Conservation (phyloP, 2,113 vertebrate genomes). For the Nanorana parkeri region DNA sequence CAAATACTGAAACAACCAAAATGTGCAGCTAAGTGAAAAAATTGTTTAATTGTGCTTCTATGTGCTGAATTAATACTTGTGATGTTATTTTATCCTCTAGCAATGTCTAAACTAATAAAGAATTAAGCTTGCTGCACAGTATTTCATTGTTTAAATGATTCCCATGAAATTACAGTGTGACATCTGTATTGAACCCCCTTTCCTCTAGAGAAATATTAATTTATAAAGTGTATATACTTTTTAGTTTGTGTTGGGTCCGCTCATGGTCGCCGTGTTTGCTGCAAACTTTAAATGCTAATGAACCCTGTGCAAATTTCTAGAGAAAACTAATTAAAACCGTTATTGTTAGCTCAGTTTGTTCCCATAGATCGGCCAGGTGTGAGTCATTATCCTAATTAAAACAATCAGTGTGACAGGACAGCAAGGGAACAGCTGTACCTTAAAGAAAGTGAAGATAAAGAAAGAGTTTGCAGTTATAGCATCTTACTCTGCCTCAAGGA, state of each 20-base stretch:
- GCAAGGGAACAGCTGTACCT: conserved; percentile 69
- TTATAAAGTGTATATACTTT: not conserved
- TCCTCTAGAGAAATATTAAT: no score
- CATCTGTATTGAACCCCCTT: no score
- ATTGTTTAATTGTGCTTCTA: no score
- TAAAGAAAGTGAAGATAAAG: not conserved
- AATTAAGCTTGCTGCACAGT: no score
- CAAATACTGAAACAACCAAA: no score
- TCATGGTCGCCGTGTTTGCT: not conserved
- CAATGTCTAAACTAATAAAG: no score
- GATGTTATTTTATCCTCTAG: no score
- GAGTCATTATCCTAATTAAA: conserved; percentile 78
- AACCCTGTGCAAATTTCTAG: conserved; percentile 69
- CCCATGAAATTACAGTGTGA: no score
- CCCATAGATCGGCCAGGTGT: conserved; percentile 71
- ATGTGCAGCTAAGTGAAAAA: no score
- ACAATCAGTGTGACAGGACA: conserved; percentile 70
- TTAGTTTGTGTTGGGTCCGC: conserved; percentile 5
- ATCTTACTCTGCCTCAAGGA: no score
- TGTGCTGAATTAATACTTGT: no score
- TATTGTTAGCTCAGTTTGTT: conserved; percentile 69
- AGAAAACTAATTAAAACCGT: conserved; percentile 75
- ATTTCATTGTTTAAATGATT: no score
- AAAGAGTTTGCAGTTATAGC: conserved; percentile 21
- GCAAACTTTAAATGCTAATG: conserved; percentile 69